phyloP scores from a whole-genome alignment of 1,140 invertebrate genomes.

The Melitaea cinxia region DNA sequence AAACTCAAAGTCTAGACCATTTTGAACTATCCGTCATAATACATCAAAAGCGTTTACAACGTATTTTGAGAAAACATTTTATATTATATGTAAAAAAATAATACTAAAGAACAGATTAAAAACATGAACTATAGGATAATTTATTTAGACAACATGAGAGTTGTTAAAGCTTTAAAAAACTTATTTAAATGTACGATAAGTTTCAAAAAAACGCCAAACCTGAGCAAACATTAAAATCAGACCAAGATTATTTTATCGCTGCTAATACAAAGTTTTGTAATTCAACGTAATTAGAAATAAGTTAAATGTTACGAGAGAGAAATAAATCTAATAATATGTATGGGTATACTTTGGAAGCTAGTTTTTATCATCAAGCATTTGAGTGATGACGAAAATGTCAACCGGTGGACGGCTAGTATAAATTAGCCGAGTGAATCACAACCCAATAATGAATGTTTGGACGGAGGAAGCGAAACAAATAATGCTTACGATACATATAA shows the following conservation, averaged over 20 bases:
- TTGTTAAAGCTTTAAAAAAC: background rate
- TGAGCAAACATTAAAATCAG: background rate
- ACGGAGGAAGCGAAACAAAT: constrained; percentile 9
- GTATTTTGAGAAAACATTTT: too few species aligned
- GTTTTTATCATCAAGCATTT: constrained; percentile 17
- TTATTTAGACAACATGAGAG: background rate
- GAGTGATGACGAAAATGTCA: constrained; percentile 38
- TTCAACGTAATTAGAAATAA: background rate
- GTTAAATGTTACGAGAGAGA: background rate
- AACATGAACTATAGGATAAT: too few species aligned
- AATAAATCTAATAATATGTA: background rate
- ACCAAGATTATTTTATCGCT: background rate
- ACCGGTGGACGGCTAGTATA: constrained; percentile 21
- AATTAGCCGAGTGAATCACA: constrained; percentile 36
- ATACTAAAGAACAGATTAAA: too few species aligned
- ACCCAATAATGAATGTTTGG: constrained; percentile 10
- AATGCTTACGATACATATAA: background rate
- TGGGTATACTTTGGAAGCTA: constrained; percentile 9
- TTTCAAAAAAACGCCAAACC: background rate
- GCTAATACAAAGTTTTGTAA: background rate
- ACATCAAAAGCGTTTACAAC: too few species aligned
- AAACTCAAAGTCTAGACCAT: background rate
- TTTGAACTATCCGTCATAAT: background rate
- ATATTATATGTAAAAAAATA: too few species aligned
- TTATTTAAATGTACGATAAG: background rate